Base-by-base conservation (phyloP, 1,140 invertebrate species). In the Bombus cullumanus region DNA sequence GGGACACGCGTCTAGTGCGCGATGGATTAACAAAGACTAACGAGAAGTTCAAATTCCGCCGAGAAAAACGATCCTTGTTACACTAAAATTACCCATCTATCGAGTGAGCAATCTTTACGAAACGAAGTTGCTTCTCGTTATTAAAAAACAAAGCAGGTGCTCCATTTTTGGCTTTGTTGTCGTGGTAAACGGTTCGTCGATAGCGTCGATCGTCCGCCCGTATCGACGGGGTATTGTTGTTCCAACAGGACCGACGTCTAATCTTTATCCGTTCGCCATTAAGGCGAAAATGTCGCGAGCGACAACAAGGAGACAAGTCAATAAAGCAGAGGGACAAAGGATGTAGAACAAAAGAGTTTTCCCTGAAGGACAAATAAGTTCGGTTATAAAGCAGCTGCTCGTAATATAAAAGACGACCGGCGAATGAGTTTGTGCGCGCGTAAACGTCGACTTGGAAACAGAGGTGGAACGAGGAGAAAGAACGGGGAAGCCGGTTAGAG, bases 321-420 rank as follows among this genome's bases (percentile, higher is more conserved):
- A 83, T 83, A 76, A 76, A 83, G 31, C 47, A n/a, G 43, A 34
- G 28, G n/a, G 53, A 73, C 69, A 59, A 53, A 72, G 47, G 22
- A 18, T 28, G 12, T 28, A 37, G 57, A 12, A 77, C 57, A 73
- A 81, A 81, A 73, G 78, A 43, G 37, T 53, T 73, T 25, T 34
- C 43, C 41, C 12, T 3, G 28, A 66, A 41, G 69, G 37, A 85
- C 78, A 73, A 85, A 85, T 74, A 85, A 74, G 69, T 81, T 81
- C 57, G 78, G 69, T 85, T 85, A 81, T 74, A 85, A 85, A 81
- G 69, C 69, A 85, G 69, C 72, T 66, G 53, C 41, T 76, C 73
- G 72, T 53, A 66, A 76, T 76, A 83, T 76, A 66, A 83, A 83
- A 66, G 81, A 75, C 79, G 47, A 64, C 47, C 13, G 41, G 28